Percentiles rank a stretch among this genome's conserved stretches.
Evolutionary conservation across 2,888 invertebrate species (phyloP).

Genomic region (Eristalis arbustorum): DNA sequence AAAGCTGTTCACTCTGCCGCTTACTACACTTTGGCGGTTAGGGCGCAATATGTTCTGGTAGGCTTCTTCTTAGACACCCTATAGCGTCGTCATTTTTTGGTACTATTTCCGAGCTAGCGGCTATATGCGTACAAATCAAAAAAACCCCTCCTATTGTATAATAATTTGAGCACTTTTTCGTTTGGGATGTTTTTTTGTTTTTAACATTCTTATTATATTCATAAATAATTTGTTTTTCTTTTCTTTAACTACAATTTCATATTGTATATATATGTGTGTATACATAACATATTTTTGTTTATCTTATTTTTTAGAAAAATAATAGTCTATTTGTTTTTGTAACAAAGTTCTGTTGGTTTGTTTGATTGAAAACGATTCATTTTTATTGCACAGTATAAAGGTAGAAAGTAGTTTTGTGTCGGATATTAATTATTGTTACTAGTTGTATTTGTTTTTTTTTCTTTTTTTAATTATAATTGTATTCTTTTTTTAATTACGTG

Average conservation of each 20-base stretch:
- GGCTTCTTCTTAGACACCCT: too few species aligned
- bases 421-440: slow-evolving; percentile 36
- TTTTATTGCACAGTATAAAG: slow-evolving; percentile 67
- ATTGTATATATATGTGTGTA: background rate
- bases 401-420: slow-evolving; percentile 65
- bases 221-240: background rate
- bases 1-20: too few species aligned
- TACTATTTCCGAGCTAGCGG: too few species aligned
- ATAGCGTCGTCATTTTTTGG: too few species aligned
- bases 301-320: slow-evolving; percentile 52
- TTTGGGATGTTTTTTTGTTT: background rate
- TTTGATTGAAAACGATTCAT: slow-evolving; percentile 18
- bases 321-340: slow-evolving; percentile 32
- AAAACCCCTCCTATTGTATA: too few species aligned
- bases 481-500: slow-evolving; percentile 9
- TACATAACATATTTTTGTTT: slow-evolving; percentile 14
- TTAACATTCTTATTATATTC: background rate
- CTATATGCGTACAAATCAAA: too few species aligned
- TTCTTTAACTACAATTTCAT: slow-evolving; percentile 25
- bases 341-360: background rate
- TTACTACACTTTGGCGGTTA: too few species aligned
- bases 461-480: background rate
- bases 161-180: background rate
- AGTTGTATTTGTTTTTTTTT: slow-evolving; percentile 10
- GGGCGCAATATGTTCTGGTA: too few species aligned